Base-by-base conservation (phyloP, 2,888 invertebrate genomes). In the Drosophila acutilabella region DNA sequence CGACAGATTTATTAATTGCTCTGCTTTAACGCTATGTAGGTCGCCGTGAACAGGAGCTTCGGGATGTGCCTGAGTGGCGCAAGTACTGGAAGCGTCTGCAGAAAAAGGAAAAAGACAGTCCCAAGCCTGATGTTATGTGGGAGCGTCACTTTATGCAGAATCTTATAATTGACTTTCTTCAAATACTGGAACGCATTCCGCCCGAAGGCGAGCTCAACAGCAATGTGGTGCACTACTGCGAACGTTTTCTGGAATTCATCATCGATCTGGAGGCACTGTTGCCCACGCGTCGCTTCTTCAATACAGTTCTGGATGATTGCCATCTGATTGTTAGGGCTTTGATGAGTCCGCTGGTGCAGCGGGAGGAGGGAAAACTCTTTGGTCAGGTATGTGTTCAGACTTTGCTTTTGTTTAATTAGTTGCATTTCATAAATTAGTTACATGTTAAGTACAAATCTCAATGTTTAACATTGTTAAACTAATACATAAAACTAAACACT, bases 281-380 rank as follows among this genome's bases (percentile, higher is more conserved):
- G 86, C 98, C 98, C 0, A 99, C 99, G 0, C 94, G 99, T 40
- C 94, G 99, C 52, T 99, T 99, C 93, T 98, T 99, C 93, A 99
- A 99, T 93, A 97, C 97, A 0, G 95, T 99, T 1, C 94, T 99
- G 92, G 98, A 99, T 91, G 98, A 98, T 92, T 95, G 96, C 71
- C 99, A 99, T 92, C 93, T 99, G 40, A 96, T 99, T 48, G 98
- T 98, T 10, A 95, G 97, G 54, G 97, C 98, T 89, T 95, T 96
- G 83, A 93, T 99, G 77, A 96, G 97, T 2, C 94, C 95, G 59
- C 94, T 99, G 44, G 92, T 95, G 0, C 93, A 94, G 64, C 93
- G 97, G 57, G 93, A 94, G 0, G 98, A 98, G 88, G 99, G 98
- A 44, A 96, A 97, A 92, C 94, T 99, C 30, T 99, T 98, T 92